Evolutionary conservation across 2,888 invertebrate species (phyloP), one percentile per base, ranked within the genome.

Genomic region (Rhabditoides inermis): DNA sequence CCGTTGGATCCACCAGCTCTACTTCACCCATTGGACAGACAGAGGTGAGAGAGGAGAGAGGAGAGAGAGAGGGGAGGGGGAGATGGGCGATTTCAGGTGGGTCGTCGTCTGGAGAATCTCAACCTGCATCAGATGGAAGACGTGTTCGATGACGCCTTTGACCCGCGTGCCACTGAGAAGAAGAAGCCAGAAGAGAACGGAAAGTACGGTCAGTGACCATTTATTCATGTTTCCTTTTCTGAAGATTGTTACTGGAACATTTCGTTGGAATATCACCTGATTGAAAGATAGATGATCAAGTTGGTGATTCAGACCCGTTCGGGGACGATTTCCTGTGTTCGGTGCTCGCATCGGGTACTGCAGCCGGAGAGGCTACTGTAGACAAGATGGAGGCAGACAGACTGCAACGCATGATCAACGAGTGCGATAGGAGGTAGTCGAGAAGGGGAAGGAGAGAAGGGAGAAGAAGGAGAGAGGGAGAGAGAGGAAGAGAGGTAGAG

Each of bases 91-190:
- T 71, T 77, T 4, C 58, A 69, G 15, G 77, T 79, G 7, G 78
- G 78, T 2, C 68, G 76, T 7, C 69, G 70, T 40, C 60, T 79
- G 53, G 78, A 79, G 63, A 77, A 77, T 63, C 69, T 78, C 73
- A 86, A 88, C 76, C 85, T 88, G 51, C 88, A 89, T 70, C 85
- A 77, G 26, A 36, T 61, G 40, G 56, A 55, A 20, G 60, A 65
- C 30, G 42, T 69, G 2, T 70, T 69, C 45, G 70, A 71, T 37
- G 76, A 77, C 41, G 73, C 88, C 78, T 90, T 90, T 76, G 88
- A 90, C 81, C 90, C 90, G 0, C 83, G 90, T 58, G 88, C 88
- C 22, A 85, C 83, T 67, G 88, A 88, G 77, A 84, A 81, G 42
- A 68, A 68, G 52, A 50, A 28, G 47, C 46, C 20, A 20, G 45